Percentiles rank a stretch among this genome's conserved stretches.
These are phyloP conservation scores for Drosophila asahinai DNA, from an alignment of 1,140 invertebrate genomes.

Conservation along the genomic window DNA sequence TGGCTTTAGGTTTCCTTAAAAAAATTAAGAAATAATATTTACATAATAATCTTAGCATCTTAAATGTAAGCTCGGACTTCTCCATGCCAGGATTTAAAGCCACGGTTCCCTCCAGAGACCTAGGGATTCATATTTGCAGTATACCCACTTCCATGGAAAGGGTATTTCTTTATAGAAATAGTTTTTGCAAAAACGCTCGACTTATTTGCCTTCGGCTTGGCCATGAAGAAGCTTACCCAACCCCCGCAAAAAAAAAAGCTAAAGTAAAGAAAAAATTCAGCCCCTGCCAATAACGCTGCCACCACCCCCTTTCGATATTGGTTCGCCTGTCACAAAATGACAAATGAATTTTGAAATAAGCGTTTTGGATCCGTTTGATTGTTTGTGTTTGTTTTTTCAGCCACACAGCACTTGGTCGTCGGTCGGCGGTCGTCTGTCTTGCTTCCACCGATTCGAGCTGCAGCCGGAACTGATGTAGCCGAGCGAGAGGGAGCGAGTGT, in stretches of 20 bases:
- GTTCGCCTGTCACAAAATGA: constrained; percentile 76
- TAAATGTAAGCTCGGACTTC: no score
- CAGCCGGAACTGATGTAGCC: constrained; percentile 41
- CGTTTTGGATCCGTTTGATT: constrained; percentile 73
- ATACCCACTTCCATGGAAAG: background rate
- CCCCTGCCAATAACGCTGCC: background rate
- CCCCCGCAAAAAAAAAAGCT: background rate
- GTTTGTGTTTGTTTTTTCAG: constrained; percentile 64
- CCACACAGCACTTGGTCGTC: constrained; percentile 21
- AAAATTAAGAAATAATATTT: no score
- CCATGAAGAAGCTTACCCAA: constrained; percentile 31
- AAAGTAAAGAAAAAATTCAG: background rate
- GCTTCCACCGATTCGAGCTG: constrained; percentile 13
- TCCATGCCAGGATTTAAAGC: no score
- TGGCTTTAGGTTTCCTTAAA: no score
- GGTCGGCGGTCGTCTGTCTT: constrained; percentile 3
- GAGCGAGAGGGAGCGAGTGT: constrained; percentile 9
- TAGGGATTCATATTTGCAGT: background rate
- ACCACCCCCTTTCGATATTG: constrained; percentile 48
- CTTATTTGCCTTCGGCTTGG: constrained; percentile 35
- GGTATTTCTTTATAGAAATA: constrained; percentile 13
- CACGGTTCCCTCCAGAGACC: no score
- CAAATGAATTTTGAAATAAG: constrained; percentile 82
- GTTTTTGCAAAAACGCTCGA: constrained; percentile 28
- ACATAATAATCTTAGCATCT: no score